A percentile compares a stretch with the other conserved stretches of the same genome.
phyloP scores from a whole-genome alignment of 2,888 invertebrate species.

The Scrobipalpa atriplicella region DNA sequence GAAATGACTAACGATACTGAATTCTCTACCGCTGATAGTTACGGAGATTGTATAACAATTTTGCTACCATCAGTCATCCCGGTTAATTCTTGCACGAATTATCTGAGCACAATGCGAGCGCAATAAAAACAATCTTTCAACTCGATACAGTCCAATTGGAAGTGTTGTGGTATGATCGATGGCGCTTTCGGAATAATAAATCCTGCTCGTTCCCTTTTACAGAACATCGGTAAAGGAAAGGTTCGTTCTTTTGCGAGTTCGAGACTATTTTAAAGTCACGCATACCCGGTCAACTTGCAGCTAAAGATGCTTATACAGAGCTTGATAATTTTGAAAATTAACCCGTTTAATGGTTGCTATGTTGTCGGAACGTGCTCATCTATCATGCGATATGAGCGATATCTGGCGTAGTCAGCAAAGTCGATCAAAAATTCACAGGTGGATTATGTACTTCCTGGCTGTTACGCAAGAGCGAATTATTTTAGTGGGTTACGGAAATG shows the following conservation, averaged over 20 bases:
- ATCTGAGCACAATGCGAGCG: conserved; percentile 28
- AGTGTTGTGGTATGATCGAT: conserved; percentile 39
- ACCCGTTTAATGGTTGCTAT: not conserved
- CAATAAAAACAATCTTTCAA: conserved; percentile 35
- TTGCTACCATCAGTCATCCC: conserved; percentile 35
- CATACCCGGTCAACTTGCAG: not conserved
- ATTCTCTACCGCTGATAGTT: conserved; percentile 30
- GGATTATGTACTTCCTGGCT: conserved; percentile 9
- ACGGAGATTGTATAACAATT: conserved; percentile 34
- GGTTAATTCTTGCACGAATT: conserved; percentile 34
- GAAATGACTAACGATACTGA: conserved; percentile 25
- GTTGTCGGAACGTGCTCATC: not conserved
- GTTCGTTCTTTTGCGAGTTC: not conserved
- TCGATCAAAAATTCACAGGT: not conserved
- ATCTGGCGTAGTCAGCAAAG: not conserved
- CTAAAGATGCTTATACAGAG: not conserved
- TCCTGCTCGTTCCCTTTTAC: conserved; percentile 34
- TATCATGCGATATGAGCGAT: not conserved
- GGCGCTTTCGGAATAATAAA: conserved; percentile 37
- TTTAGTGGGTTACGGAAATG: conserved; percentile 61
- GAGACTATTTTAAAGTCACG: not conserved
- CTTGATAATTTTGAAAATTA: not conserved
- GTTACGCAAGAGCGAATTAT: conserved; percentile 45
- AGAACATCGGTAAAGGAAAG: conserved; percentile 18
- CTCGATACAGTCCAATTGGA: conserved; percentile 37